A percentile compares a stretch with the other conserved stretches of the same genome.
Evolutionary conservation across 2,113 vertebrate species (phyloP).

Genomic region (Thomomys bottae): DNA sequence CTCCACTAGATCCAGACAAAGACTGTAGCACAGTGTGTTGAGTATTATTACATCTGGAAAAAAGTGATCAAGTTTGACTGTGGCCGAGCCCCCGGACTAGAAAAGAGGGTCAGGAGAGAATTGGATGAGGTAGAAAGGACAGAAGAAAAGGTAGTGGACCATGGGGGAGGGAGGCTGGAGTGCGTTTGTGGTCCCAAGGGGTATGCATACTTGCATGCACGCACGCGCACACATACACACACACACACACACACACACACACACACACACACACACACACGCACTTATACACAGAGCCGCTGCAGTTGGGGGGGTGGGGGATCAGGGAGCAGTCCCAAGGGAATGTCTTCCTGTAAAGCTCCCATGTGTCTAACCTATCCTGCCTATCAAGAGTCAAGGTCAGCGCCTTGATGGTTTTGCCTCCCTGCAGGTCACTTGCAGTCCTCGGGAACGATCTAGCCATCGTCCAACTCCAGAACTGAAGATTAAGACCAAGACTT

Average conservation of each 20-base stretch:
- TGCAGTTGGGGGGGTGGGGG: not conserved
- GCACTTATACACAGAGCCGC: rapidly evolving
- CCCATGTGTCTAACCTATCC: rapidly evolving
- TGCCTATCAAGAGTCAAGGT: not conserved
- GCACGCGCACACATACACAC: too few species aligned
- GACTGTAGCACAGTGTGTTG: slow-evolving; percentile 87
- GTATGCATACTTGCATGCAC: too few species aligned
- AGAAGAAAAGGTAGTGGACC: slow-evolving; percentile 75
- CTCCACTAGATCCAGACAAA: slow-evolving; percentile 85
- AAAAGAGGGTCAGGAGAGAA: slow-evolving; percentile 71
- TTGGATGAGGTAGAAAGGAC: slow-evolving; percentile 65
- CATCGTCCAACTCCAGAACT: slow-evolving; percentile 59
- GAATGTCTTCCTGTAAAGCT: not conserved
- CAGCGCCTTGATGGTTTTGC: not conserved
- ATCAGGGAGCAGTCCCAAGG: not conserved
- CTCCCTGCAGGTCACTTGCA: slow-evolving; percentile 57
- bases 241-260: too few species aligned
- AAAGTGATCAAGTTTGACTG: slow-evolving; percentile 83
- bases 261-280: too few species aligned
- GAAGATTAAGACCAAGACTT: slow-evolving; percentile 70
- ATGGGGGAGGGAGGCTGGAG: not conserved
- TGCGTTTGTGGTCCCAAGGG: too few species aligned
- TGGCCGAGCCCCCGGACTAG: slow-evolving; percentile 43
- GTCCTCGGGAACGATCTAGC: slow-evolving; percentile 60
- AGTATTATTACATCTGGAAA: slow-evolving; percentile 89